Evolutionary conservation across 2,113 vertebrate species (phyloP).

Genomic region (Chaenocephalus aceratus): DNA sequence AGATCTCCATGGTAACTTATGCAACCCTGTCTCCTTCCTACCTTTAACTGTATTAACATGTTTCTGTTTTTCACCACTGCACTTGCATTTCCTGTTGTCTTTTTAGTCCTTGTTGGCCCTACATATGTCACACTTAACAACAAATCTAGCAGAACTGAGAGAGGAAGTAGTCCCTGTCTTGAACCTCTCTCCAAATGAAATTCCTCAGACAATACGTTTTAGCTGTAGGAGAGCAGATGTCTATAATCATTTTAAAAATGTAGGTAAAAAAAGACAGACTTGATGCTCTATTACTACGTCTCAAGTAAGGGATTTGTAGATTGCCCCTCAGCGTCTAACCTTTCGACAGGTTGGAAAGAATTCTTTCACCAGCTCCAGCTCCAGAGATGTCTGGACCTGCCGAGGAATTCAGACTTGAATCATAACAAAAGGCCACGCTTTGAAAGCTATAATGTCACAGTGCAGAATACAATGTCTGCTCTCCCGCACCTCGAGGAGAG

Average conservation of each 20-base stretch:
- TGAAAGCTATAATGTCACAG: neutral
- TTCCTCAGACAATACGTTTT: neutral
- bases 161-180: neutral
- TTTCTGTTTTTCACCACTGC: neutral
- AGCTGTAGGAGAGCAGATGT: neutral
- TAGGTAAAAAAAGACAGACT: neutral
- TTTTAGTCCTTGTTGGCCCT: neutral
- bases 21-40: no score
- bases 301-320: neutral
- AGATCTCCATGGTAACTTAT: no score
- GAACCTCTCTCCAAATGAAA: neutral
- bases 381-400: constrained; percentile 56
- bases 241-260: fast-evolving
- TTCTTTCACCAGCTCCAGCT: neutral
- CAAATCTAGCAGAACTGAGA: no score
- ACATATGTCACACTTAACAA: neutral
- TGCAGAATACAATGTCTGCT: neutral
- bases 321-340: neutral
- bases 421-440: neutral
- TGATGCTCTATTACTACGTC: neutral
- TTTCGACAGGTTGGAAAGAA: neutral
- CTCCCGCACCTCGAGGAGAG: neutral
- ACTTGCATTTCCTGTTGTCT: neutral
- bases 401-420: constrained; percentile 57
- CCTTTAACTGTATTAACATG: neutral